These are phyloP conservation scores for Cryptotis parvus DNA, from an alignment of 2,113 vertebrate genomes.

Conservation along the genomic window DNA sequence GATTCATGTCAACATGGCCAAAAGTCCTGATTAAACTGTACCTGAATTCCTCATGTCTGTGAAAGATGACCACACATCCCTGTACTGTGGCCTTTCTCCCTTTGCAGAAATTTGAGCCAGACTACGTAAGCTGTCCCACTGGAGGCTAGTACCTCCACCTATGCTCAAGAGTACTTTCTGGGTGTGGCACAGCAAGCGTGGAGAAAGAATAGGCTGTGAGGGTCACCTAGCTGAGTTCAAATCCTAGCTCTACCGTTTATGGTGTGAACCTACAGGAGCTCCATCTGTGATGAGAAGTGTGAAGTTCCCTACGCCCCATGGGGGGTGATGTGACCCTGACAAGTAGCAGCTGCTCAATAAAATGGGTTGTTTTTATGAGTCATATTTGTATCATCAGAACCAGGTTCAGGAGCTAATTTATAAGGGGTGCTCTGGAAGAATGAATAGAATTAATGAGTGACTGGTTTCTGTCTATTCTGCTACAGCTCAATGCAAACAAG, in stretches of 20 bases:
- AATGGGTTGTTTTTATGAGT: slow-evolving; percentile 59
- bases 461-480: background rate
- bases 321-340: slow-evolving; percentile 59
- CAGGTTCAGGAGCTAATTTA: background rate
- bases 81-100: background rate
- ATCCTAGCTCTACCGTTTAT: background rate
- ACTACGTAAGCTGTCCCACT: too few species aligned
- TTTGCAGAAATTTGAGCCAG: background rate
- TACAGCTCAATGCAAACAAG: slow-evolving; percentile 30
- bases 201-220: background rate
- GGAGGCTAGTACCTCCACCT: background rate
- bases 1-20: background rate
- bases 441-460: background rate
- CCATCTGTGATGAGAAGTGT: background rate
- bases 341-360: slow-evolving; percentile 64
- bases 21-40: background rate
- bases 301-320: background rate
- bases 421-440: background rate
- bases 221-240: background rate
- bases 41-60: background rate
- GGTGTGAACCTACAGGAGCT: background rate
- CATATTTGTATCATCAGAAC: background rate
- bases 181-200: background rate
- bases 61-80: background rate
- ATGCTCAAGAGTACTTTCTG: background rate